Base-by-base conservation (phyloP, 2,797 vertebrate species). In the Lerista edwardsae region DNA sequence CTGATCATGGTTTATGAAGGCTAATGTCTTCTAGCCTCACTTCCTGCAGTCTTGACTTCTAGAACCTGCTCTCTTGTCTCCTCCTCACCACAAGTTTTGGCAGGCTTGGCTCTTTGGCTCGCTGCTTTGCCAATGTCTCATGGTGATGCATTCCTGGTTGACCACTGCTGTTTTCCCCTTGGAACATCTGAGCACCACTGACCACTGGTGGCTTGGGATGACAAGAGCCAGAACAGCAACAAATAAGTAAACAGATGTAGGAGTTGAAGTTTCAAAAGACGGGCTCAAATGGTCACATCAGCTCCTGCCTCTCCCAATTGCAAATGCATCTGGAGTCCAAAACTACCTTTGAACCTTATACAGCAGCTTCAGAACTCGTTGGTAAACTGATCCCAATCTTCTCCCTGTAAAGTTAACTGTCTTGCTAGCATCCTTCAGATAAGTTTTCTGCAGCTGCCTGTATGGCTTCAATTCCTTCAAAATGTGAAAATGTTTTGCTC, bases 401-500 rank as follows among this genome's bases (percentile, higher is more conserved):
- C 19, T 75, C 85, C 79, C 73, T 88, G 76, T n/a, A 62, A 87
- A 90, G 86, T 41, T 51, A 88, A 90, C 74, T 76, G 64, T 86
- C 90, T 44, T 0, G 47, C 92, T 84, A 87, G 69, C 76, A 93
- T 92, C 88, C 76, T 82, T 55, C 65, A 78, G 86, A 81, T 87
- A 82, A 91, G 73, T 76, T 10, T 29, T 36, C 27, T 85, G 47
- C 84, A 19, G 44, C 74, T 90, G 73, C 62, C 31, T 88, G 82
- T 51, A 8, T 57, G 81, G 78, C 47, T 77, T 72, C 83, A 91
- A 91, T 31, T 12, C 6, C 88, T 64, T 76, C 76, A 83, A 93
- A 93, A 85, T 75, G 79, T 14, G 55, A 82, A 90, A 90, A 80
- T 90, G 79, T 90, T 93, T 87, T 90, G 82, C 72, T 79, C 57